Conservation (phyloP, 2,888 invertebrate species). For the Clitarchus hookeri region DNA sequence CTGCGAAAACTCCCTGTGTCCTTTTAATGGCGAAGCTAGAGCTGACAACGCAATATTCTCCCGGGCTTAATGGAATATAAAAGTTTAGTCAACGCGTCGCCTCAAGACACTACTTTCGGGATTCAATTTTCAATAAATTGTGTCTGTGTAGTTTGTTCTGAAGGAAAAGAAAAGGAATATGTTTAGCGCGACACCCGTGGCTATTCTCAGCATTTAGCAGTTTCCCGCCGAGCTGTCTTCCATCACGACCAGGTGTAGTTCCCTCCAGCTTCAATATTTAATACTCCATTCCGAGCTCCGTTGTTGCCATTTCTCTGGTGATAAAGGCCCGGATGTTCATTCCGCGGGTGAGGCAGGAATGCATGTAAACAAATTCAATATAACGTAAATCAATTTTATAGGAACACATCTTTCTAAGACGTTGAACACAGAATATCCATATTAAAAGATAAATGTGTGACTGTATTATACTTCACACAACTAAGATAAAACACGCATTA, state of each 20-base stretch:
- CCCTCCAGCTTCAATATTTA: too few relatives aligned
- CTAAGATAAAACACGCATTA: too few relatives aligned
- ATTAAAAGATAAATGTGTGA: too few relatives aligned
- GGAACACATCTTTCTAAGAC: too few relatives aligned
- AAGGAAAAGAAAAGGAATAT: neutral
- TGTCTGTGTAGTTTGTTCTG: conserved; percentile 9
- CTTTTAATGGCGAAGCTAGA: neutral
- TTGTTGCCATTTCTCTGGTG: too few relatives aligned
- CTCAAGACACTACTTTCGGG: neutral
- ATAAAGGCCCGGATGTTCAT: too few relatives aligned
- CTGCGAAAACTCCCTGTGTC: conserved; percentile 11
- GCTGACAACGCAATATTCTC: conserved; percentile 14
- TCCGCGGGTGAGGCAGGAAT: too few relatives aligned
- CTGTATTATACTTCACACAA: too few relatives aligned
- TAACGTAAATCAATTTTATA: too few relatives aligned
- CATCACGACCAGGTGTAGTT: neutral
- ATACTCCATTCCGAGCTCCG: too few relatives aligned
- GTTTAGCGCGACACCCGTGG: neutral
- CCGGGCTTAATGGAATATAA: neutral
- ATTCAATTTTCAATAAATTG: neutral
- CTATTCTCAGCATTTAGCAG: neutral
- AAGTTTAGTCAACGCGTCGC: neutral
- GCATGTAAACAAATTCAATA: too few relatives aligned
- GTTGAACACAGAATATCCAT: too few relatives aligned
- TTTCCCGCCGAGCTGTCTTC: neutral